A percentile compares a stretch with the other conserved stretches of the same genome.
These are phyloP conservation scores for Bubo blakistoni DNA, from an alignment of 2,113 vertebrate genomes.

Conservation along the genomic window DNA sequence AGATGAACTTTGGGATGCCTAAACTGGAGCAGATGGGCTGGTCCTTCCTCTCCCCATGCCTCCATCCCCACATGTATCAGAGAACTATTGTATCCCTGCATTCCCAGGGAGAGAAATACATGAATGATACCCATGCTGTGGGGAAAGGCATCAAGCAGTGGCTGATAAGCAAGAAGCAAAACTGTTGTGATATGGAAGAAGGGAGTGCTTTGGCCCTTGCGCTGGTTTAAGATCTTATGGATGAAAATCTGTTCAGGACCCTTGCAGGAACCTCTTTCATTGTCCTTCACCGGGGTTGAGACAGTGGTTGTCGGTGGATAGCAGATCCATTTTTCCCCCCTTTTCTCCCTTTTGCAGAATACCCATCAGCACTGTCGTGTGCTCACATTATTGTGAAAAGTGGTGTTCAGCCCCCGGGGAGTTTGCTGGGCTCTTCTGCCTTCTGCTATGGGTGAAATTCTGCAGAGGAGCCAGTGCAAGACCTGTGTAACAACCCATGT, in stretches of 20 bases:
- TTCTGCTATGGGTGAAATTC: not conserved
- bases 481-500: not conserved
- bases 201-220: not conserved
- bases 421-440: not conserved
- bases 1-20: not conserved
- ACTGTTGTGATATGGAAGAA: not conserved
- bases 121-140: not conserved
- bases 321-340: rapidly evolving
- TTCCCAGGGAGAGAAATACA: not conserved
- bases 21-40: not conserved
- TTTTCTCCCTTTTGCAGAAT: not conserved
- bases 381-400: not conserved
- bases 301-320: not conserved
- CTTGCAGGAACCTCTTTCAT: not conserved
- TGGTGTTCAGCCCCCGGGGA: not conserved
- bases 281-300: not conserved
- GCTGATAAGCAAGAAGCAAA: not conserved
- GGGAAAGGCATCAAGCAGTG: not conserved
- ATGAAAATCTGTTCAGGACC: not conserved
- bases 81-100: not conserved
- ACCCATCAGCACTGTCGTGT: rapidly evolving
- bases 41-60: not conserved
- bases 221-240: not conserved
- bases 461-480: not conserved
- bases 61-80: not conserved